A percentile compares a stretch with the other conserved stretches of the same genome.
Evolutionary conservation across 2,113 vertebrate genomes (phyloP).

Genomic region (Cyanoramphus novaezelandiae): DNA sequence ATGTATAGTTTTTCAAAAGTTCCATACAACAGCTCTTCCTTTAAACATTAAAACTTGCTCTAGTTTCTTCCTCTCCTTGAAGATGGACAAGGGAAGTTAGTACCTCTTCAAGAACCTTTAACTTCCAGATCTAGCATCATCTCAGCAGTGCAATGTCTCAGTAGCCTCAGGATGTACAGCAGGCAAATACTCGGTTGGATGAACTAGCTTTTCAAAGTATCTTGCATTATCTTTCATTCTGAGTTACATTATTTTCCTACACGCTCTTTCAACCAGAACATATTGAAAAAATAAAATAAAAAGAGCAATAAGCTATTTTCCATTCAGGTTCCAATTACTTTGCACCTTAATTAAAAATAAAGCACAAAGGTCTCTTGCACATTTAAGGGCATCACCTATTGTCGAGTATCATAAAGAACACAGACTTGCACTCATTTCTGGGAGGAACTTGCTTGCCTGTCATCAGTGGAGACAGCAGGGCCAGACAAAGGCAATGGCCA

Average conservation of each 20-base stretch:
- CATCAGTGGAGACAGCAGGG: neutral
- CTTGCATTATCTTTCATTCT: neutral
- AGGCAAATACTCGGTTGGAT: neutral
- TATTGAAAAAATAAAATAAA: fast-evolving
- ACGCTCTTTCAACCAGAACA: neutral
- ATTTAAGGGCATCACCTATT: neutral
- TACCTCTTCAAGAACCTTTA: neutral
- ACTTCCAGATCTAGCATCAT: neutral
- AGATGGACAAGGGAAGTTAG: neutral
- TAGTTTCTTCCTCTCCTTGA: neutral
- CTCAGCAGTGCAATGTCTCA: neutral
- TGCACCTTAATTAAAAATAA: neutral
- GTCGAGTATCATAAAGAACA: neutral
- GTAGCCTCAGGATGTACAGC: neutral
- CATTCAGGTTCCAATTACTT: neutral
- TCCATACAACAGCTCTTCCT: neutral
- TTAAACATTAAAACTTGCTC: neutral
- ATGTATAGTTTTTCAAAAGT: neutral
- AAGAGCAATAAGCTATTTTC: neutral
- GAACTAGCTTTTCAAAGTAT: neutral
- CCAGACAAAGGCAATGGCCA: neutral
- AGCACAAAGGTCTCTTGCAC: neutral
- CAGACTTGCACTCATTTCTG: neutral
- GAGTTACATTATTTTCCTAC: neutral
- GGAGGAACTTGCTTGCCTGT: neutral